phyloP scores from a whole-genome alignment of 2,797 vertebrate species.

The Gastrophryne carolinensis region DNA sequence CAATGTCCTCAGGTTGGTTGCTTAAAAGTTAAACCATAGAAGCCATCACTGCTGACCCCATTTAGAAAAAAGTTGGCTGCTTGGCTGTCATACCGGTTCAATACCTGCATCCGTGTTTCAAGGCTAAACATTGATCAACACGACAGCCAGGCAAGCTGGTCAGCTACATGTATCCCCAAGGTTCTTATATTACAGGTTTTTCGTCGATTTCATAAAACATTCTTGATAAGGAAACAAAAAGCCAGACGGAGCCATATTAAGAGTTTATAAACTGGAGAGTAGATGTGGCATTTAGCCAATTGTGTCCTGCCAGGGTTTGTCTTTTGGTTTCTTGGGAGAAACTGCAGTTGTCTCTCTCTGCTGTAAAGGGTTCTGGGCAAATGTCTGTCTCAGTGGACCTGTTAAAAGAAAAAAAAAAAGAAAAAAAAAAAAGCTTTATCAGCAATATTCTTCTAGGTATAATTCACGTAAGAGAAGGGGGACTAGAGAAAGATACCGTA shows the following conservation, averaged over 20 bases:
- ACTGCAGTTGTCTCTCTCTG: slow-evolving; percentile 49
- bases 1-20: neutral
- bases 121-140: no score
- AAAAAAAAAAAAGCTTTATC: neutral
- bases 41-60: no score
- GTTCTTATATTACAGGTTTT: no score
- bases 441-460: no score
- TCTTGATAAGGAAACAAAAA: neutral
- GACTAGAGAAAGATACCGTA: no score
- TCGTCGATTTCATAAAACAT: neutral
- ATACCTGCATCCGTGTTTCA: no score
- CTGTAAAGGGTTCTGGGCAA: slow-evolving; percentile 81
- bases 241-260: neutral
- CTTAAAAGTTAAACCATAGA: no score
- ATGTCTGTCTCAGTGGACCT: slow-evolving; percentile 85
- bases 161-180: no score
- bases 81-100: no score
- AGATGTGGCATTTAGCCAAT: slow-evolving; percentile 43
- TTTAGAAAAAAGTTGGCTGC: no score
- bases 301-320: slow-evolving; percentile 61
- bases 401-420: slow-evolving; percentile 34
- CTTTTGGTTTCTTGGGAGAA: slow-evolving; percentile 48
- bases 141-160: no score
- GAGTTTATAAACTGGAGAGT: neutral
- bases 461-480: no score